These are phyloP conservation scores for Acanthiza pusilla DNA, from an alignment of 2,797 vertebrate species.

Conservation along the genomic window DNA sequence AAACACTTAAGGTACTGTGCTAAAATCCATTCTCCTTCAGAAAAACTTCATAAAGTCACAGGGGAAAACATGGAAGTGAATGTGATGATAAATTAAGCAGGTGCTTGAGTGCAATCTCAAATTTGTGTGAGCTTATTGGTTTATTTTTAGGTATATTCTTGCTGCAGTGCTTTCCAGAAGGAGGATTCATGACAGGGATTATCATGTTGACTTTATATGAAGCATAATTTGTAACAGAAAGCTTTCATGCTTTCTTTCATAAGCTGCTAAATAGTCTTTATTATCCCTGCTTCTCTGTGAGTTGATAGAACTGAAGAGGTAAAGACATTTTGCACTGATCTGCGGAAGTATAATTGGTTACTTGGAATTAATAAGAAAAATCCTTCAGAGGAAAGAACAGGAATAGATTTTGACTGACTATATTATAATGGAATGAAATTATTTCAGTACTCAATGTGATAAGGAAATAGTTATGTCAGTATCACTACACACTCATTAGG, in stretches of 20 bases:
- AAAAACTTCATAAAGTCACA: not conserved
- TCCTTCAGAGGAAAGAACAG: not conserved
- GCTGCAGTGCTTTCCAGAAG: not conserved
- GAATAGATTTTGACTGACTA: not conserved
- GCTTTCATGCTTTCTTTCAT: not conserved
- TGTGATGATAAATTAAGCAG: not conserved
- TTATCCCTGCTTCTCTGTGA: not conserved
- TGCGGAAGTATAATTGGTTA: not conserved
- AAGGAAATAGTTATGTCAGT: not conserved
- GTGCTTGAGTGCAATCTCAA: not conserved
- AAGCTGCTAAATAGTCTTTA: not conserved
- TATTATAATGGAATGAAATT: not conserved
- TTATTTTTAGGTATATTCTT: not conserved
- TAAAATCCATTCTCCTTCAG: not conserved
- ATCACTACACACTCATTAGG: not conserved
- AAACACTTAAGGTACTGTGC: not conserved
- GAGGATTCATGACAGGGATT: not conserved
- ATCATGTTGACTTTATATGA: not conserved
- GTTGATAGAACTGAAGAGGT: not conserved
- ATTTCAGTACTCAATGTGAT: not conserved
- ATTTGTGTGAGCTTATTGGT: not conserved
- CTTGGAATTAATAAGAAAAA: slow-evolving; percentile 10
- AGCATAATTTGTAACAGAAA: not conserved
- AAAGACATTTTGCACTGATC: not conserved
- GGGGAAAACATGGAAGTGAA: not conserved